Conservation (phyloP, 2,797 vertebrate genomes). For the Hippoglossus hippoglossus region DNA sequence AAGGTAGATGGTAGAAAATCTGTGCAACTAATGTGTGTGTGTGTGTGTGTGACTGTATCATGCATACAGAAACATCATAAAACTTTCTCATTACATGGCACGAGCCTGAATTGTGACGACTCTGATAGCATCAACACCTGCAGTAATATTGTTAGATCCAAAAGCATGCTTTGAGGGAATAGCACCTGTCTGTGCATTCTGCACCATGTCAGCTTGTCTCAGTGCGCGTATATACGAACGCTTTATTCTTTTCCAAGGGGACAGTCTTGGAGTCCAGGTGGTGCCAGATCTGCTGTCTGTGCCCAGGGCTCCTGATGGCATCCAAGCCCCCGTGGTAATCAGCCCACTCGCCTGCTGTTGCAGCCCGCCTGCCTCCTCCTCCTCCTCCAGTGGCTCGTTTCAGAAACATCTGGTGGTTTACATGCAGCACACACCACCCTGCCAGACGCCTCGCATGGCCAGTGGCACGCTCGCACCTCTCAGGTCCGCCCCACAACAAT, state of each 20-base stretch:
- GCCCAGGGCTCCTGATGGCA: slow-evolving; percentile 84
- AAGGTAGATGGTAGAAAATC: slow-evolving; percentile 56
- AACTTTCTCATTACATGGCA: slow-evolving; percentile 73
- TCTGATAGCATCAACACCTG: slow-evolving; percentile 80
- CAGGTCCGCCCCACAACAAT: slow-evolving; percentile 64
- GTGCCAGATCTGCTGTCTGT: slow-evolving; percentile 83
- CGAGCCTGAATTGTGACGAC: slow-evolving; percentile 75
- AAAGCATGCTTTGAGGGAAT: slow-evolving; percentile 80
- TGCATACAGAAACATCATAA: slow-evolving; percentile 46
- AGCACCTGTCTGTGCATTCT: slow-evolving; percentile 80
- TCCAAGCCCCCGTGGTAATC: slow-evolving; percentile 85
- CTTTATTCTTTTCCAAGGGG: slow-evolving; percentile 84
- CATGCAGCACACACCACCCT: slow-evolving; percentile 85
- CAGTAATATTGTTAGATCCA: slow-evolving; percentile 80
- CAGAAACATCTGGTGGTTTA: slow-evolving; percentile 86
- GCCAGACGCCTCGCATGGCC: slow-evolving; percentile 81
- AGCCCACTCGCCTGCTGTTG: slow-evolving; percentile 85
- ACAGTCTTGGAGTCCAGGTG: slow-evolving; percentile 81
- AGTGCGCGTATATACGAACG: slow-evolving; percentile 71
- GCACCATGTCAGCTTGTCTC: slow-evolving; percentile 79
- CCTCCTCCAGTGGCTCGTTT: slow-evolving; percentile 84
- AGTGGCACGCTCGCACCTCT: slow-evolving; percentile 72
- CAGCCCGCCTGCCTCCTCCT: slow-evolving; percentile 77
- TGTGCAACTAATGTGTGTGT: slow-evolving; percentile 19
- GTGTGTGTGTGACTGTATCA: slow-evolving; percentile 22